Percentiles rank a stretch among this genome's conserved stretches.
Conservation (phyloP, 1,140 invertebrate genomes). For the Coenobita brevimanus region DNA sequence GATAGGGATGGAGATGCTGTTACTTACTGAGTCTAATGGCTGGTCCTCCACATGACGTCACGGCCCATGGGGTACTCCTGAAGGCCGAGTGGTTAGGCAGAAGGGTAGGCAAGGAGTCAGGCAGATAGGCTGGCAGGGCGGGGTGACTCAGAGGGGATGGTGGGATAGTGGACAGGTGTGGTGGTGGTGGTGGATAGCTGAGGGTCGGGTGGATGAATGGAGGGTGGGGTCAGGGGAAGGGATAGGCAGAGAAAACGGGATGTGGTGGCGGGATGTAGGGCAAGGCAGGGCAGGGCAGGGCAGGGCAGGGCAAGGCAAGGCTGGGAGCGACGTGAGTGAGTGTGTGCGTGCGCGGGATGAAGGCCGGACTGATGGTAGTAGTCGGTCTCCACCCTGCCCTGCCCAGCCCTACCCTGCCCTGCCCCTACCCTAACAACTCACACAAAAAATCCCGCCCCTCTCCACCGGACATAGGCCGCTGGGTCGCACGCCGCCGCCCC, state of each 20-base stretch:
- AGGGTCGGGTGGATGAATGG: no score
- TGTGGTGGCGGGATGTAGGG: not conserved
- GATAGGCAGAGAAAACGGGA: not conserved
- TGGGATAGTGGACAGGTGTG: no score
- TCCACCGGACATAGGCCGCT: conserved; percentile 54
- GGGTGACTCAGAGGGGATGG: no score
- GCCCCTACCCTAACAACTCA: conserved; percentile 16
- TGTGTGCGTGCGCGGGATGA: conserved; percentile 50
- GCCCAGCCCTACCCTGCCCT: conserved; percentile 27
- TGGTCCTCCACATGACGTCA: conserved; percentile 6
- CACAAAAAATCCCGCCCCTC: conserved; percentile 60
- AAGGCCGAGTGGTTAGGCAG: not conserved
- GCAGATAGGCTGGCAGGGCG: no score
- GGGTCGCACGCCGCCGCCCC: conserved; percentile 44
- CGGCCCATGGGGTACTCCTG: not conserved
- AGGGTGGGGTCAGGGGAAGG: no score
- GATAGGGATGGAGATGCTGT: conserved; percentile 6
- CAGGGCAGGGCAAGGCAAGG: not conserved
- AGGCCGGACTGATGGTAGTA: conserved; percentile 47
- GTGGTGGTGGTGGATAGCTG: no score
- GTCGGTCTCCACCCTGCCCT: conserved; percentile 32
- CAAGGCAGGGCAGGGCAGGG: not conserved
- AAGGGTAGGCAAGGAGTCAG: no score
- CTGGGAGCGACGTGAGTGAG: conserved; percentile 26
- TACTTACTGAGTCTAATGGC: conserved; percentile 1